Base-by-base conservation (phyloP, 2,888 invertebrate genomes). In the Hydroisotoma schaefferi region DNA sequence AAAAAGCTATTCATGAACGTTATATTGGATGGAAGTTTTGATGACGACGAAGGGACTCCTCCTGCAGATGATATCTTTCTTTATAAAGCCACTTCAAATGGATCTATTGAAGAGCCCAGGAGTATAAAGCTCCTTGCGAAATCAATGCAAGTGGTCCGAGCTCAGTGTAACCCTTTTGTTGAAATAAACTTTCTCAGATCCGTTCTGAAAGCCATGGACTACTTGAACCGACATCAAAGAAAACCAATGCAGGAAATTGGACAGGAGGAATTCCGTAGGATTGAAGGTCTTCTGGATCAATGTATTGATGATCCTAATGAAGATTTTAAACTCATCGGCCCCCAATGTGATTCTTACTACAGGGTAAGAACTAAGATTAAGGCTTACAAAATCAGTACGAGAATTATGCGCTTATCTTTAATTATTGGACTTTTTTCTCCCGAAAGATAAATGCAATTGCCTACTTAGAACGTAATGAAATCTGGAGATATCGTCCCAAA, bases 201-300 rank as follows among this genome's bases (percentile, higher is more conserved):
- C 38, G 53, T 67, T 10, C 61, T 63, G 27, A 59, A 59, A 25
- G 60, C 58, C 1, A 63, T 65, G 57, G 33, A 56, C 25, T 53
- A 27, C 26, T n/a, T 63, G 12, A 29, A 56, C 15, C 37, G 44
- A n/a, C 33, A 40, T 23, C 49, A 59, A 12, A 52, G 56, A 22
- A 51, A 63, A 15, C 25, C 46, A n/a, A 29, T 43, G 18, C 1
- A 51, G n/a, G 63, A 63, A 20, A 47, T 63, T 20, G 63, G 63
- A 4, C 29, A 47, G 1, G 23, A 22, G 2, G 63, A 63, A 33
- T 55, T 33, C 12, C 23, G 12, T 6, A 46, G 15, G 25, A 46
- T 46, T 25, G 46, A 46, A 15, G 23, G 5, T 4, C 23, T 23
- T 46, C 46, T 46, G 3, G 20, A 46, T 25, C 3, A 46, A 20